Evolutionary conservation across 2,888 invertebrate genomes (phyloP), one percentile per base, ranked within the genome.

Genomic region (Eulithis testata): DNA sequence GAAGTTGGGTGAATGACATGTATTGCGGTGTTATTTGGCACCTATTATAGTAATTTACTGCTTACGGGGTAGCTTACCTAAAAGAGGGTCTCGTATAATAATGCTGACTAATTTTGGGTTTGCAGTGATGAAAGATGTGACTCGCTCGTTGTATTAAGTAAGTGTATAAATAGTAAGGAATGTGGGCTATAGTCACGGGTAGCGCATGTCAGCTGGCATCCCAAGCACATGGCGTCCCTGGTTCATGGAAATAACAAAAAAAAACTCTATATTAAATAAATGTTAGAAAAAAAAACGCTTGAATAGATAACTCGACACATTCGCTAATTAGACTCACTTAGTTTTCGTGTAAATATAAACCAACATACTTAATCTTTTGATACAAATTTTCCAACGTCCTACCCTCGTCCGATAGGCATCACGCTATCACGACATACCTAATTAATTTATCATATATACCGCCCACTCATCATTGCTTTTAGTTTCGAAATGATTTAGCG

Each of bases 81-180:
- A 87, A 77, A 80, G 21, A 77, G 77, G 84, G 85, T 82, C 72
- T 68, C 40, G 40, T 77, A 64, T 78, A 71, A 81, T 90, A 91
- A 90, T 89, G 80, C 85, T 83, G 77, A 89, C 87, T 89, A 90
- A 90, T 92, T 92, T 92, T 92, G 90, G 91, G 89, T 91, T 91
- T 88, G 82, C 93, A 93, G 93, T 88, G 90, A 89, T 91, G 91
- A 93, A 88, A 88, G 89, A 90, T 88, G 89, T 90, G 89, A 90
- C 78, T 83, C 88, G 86, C 86, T 88, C 82, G 78, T 77, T 63
- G 60, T 72, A 21, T 60, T 83, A 88, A 83, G 93, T 93, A 93
- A 93, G 93, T 92, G 84, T 86, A 86, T 79, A 88, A 85, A 85
- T 87, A 79, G 84, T 84, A 81, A 85, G 86, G 90, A 92, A 92